phyloP scores from a whole-genome alignment of 2,797 vertebrate species.

The Sparidentex hasta region DNA sequence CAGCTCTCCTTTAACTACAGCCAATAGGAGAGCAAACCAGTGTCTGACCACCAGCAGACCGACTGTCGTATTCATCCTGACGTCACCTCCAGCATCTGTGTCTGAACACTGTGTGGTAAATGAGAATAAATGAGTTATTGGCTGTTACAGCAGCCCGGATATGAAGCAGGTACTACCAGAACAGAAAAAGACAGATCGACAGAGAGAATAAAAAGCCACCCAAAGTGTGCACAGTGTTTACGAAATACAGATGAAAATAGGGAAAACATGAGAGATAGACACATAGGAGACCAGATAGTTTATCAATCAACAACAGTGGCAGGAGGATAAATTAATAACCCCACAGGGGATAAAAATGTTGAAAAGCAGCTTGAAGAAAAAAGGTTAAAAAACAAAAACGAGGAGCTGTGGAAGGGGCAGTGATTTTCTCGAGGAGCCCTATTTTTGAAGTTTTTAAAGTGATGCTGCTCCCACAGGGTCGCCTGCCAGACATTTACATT shows the following conservation, averaged over 20 bases:
- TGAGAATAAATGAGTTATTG: slow-evolving; percentile 18
- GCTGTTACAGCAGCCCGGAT: slow-evolving; percentile 38
- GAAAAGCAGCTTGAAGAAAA: not conserved
- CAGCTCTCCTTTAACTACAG: slow-evolving; percentile 12
- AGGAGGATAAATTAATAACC: slow-evolving; percentile 45
- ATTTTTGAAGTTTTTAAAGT: slow-evolving; percentile 3
- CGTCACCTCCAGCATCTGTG: slow-evolving; percentile 10
- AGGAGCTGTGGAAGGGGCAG: slow-evolving; percentile 15
- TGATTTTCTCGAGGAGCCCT: slow-evolving; percentile 20
- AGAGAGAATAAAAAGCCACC: slow-evolving; percentile 7
- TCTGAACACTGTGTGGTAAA: slow-evolving; percentile 28
- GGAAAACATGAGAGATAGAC: not conserved
- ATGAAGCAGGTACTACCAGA: not conserved
- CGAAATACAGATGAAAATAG: slow-evolving; percentile 1
- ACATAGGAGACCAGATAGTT: slow-evolving; percentile 30
- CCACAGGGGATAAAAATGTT: not conserved
- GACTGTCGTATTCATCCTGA: slow-evolving; percentile 23
- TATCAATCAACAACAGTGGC: slow-evolving; percentile 15
- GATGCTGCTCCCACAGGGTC: slow-evolving; percentile 3
- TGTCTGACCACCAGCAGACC: slow-evolving; percentile 34
- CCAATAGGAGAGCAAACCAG: slow-evolving; percentile 2
- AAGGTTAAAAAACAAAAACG: not conserved
- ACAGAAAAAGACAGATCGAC: not conserved
- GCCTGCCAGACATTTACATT: slow-evolving; percentile 19
- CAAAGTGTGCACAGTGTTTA: not conserved